Conservation (phyloP, 2,888 invertebrate species). For the Dione vanillae region DNA sequence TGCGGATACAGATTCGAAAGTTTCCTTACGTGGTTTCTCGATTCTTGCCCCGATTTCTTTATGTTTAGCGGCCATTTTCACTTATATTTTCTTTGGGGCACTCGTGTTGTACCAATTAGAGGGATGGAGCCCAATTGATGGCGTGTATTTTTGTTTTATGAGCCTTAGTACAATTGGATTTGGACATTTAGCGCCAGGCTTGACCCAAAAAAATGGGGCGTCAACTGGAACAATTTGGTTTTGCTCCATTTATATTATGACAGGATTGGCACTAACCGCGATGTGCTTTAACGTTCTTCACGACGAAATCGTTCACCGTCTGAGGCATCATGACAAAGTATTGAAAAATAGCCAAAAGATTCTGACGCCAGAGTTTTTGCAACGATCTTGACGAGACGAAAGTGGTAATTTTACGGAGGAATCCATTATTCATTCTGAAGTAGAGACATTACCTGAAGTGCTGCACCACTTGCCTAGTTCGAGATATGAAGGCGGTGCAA, state of each 20-base stretch:
- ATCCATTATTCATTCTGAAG: constrained; percentile 72
- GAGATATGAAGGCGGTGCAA: constrained; percentile 69
- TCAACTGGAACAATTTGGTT: constrained; percentile 92
- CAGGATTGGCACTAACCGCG: constrained; percentile 93
- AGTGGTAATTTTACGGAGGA: constrained; percentile 75
- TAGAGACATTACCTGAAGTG: constrained; percentile 77
- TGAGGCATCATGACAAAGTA: constrained; percentile 85
- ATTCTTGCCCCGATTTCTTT: constrained; percentile 95
- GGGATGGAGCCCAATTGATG: constrained; percentile 96
- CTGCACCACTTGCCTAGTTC: constrained; percentile 73
- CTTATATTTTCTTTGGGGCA: constrained; percentile 96
- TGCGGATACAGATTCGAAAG: constrained; percentile 87
- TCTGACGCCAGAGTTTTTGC: constrained; percentile 74
- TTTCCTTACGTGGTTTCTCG: constrained; percentile 88
- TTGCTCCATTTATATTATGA: constrained; percentile 94
- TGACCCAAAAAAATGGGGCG: constrained; percentile 77
- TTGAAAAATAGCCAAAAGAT: constrained; percentile 72
- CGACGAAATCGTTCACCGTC: constrained; percentile 93
- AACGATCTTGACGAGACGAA: constrained; percentile 80
- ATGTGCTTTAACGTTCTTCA: constrained; percentile 91
- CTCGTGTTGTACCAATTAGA: constrained; percentile 95
- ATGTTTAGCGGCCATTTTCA: constrained; percentile 94
- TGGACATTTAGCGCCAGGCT: constrained; percentile 92
- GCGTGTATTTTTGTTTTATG: constrained; percentile 98
- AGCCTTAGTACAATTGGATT: constrained; percentile 96